Base-by-base conservation (phyloP, 2,797 vertebrate species). In the Furcifer pardalis region DNA sequence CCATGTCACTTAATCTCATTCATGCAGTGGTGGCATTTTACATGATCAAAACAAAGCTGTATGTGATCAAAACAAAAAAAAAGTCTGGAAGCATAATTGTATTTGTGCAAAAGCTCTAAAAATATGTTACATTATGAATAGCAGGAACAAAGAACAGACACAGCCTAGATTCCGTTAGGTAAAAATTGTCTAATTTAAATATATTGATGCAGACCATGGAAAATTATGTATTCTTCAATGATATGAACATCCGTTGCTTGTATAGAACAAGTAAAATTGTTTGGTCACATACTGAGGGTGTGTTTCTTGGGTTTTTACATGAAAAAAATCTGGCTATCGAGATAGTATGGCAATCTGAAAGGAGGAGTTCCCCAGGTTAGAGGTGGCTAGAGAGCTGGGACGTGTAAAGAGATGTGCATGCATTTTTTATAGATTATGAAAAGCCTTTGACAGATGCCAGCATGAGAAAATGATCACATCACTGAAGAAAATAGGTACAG, bases 31-130 rank as follows among this genome's bases (percentile, higher is more conserved):
- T 85, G 79, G 77, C 75, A 81, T 91, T 83, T 52, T 84, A 90
- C 44, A 44, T 62, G 86, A 93, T 91, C 85, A 92, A 93, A 92
- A 91, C 90, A 79, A 90, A 87, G 49, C 79, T n/a, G n/a, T n/a
- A n/a, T n/a, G n/a, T n/a, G n/a, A n/a, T n/a, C n/a, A n/a, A n/a
- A n/a, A n/a, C n/a, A 44, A 73, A 42, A 81, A 63, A 44, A 42
- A 42, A 42, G 8, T 7, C 37, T 71, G 37, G 42, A 71, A 23
- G 40, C 25, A 21, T 12, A 42, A 42, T 42, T 42, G 37, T 23
- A 71, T 71, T 21, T 37, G 9, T 37, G 10, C 37, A 21, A 56
- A 56, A 56, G 15, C 52, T 56, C 52, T 56, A 19, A 56, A 56
- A 56, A 56, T 56, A 56, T 21, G 37, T 21, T 35, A 66, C n/a